phyloP scores from a whole-genome alignment of 1,140 invertebrate genomes.

The Yoshiicerus persimilis region DNA sequence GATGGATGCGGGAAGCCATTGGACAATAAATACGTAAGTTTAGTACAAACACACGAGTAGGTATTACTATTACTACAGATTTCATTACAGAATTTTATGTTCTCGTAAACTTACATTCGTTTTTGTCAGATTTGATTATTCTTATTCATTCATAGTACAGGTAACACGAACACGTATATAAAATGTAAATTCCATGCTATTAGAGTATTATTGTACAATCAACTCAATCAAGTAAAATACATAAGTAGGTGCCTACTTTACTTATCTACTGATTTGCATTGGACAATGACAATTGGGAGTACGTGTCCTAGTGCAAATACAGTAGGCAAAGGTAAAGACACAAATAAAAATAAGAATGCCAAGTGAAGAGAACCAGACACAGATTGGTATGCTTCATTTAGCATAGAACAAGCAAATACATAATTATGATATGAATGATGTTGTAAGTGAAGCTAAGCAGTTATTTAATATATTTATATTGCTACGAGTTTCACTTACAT shows the following conservation, averaged over 20 bases:
- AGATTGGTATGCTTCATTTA: neutral
- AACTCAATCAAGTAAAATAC: neutral
- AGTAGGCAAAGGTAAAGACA: neutral
- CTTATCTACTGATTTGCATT: neutral
- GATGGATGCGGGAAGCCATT: neutral
- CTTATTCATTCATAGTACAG: neutral
- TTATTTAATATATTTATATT: neutral
- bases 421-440: neutral
- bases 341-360: neutral
- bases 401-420: neutral
- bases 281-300: neutral
- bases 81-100: neutral
- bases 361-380: neutral
- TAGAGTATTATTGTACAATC: neutral
- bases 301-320: neutral
- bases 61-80: neutral
- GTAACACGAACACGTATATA: no score
- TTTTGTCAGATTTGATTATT: conserved; percentile 11
- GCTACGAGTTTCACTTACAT: neutral
- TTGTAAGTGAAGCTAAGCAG: neutral
- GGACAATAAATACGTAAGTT: neutral
- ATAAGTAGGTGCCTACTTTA: neutral
- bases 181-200: neutral
- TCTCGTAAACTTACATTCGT: neutral
- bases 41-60: neutral